phyloP scores from a whole-genome alignment of 2,888 invertebrate species.

The Lasioglossum leucozonium region DNA sequence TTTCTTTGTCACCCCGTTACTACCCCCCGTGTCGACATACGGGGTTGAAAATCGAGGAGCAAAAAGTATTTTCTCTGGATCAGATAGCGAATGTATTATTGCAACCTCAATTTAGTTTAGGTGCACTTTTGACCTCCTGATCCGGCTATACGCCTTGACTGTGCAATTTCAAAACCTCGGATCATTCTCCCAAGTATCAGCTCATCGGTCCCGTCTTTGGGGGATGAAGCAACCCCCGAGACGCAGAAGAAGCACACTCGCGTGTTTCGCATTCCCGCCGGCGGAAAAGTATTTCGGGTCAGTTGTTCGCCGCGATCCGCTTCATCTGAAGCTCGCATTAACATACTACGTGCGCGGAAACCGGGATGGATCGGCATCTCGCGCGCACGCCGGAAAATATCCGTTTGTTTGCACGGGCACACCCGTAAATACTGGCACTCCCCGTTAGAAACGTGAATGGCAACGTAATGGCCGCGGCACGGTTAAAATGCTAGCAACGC shows the following conservation, averaged over 20 bases:
- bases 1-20: too few relatives aligned
- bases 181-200: neutral
- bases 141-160: too few relatives aligned
- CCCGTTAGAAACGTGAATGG: slow-evolving; percentile 35
- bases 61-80: too few relatives aligned
- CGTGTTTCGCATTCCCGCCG: slow-evolving; percentile 38
- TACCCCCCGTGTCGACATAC: too few relatives aligned
- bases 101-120: too few relatives aligned
- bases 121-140: too few relatives aligned
- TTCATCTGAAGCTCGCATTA: slow-evolving; percentile 53
- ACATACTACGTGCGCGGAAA: slow-evolving; percentile 59
- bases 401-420: slow-evolving; percentile 41
- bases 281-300: slow-evolving; percentile 52
- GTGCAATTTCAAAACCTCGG: neutral
- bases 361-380: slow-evolving; percentile 5
- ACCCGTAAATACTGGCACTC: slow-evolving; percentile 1
- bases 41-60: too few relatives aligned
- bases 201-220: neutral
- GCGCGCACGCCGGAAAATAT: slow-evolving; percentile 20
- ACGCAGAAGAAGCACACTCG: neutral
- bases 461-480: slow-evolving; percentile 26
- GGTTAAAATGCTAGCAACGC: slow-evolving; percentile 19
- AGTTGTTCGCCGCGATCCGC: slow-evolving; percentile 31
- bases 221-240: neutral
- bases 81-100: too few relatives aligned